Evolutionary conservation across 2,888 invertebrate species (phyloP).

Genomic region (Metopia argyrocephala): DNA sequence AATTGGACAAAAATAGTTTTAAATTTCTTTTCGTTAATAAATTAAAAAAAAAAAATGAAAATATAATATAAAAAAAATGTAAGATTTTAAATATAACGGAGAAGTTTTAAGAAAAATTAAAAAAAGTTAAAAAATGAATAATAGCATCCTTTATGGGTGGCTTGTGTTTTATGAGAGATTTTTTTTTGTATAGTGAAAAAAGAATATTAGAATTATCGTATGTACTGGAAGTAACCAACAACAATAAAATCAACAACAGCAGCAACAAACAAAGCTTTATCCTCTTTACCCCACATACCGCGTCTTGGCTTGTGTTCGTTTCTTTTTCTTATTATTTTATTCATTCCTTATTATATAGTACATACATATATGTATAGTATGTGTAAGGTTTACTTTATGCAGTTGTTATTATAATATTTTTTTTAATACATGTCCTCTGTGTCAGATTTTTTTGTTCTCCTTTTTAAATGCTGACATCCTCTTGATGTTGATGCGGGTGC

Average conservation of each 20-base stretch:
- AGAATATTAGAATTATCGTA: constrained; percentile 2
- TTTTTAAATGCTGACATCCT: constrained; percentile 28
- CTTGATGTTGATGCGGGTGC: constrained; percentile 39
- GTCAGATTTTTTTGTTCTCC: constrained; percentile 10
- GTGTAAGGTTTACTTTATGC: constrained; percentile 21
- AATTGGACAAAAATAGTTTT: neutral
- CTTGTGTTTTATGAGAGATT: constrained; percentile 8
- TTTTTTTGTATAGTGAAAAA: constrained; percentile 2
- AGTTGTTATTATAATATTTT: neutral
- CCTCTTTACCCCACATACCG: constrained; percentile 22
- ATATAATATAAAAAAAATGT: neutral
- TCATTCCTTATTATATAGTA: constrained; percentile 10
- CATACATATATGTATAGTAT: constrained; percentile 1
- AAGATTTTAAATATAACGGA: neutral
- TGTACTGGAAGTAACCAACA: constrained; percentile 35
- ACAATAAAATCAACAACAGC: constrained; percentile 14
- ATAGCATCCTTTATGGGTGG: constrained; percentile 42
- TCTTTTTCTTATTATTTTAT: constrained; percentile 18
- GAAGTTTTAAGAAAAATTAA: neutral
- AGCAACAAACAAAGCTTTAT: constrained; percentile 33
- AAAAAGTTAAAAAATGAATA: neutral
- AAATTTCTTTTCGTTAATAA: neutral
- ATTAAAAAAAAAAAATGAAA: neutral
- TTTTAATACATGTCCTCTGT: constrained; percentile 43
- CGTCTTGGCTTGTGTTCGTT: neutral